Conservation (phyloP, 2,888 invertebrate genomes). For the Augiades crinisus region DNA sequence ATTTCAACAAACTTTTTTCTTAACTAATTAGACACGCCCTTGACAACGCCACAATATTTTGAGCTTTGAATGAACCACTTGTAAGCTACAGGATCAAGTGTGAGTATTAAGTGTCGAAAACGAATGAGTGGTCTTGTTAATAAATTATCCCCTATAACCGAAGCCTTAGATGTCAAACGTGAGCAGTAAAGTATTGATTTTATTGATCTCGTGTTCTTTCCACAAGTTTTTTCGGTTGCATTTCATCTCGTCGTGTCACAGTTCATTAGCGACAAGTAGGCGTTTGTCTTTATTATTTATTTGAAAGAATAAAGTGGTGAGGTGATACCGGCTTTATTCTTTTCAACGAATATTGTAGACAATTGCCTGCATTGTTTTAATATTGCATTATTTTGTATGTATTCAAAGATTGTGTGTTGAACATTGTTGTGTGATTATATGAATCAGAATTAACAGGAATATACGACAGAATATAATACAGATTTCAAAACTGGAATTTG, state of each 20-base stretch:
- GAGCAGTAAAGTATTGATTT: constrained; percentile 69
- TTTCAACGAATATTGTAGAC: no score
- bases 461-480: no score
- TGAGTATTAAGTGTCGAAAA: constrained; percentile 54
- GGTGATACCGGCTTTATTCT: no score
- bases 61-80: constrained; percentile 57
- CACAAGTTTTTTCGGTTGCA: constrained; percentile 42
- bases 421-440: no score
- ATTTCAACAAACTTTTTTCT: constrained; percentile 89
- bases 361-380: no score
- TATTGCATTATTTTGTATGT: no score
- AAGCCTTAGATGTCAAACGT: constrained; percentile 48
- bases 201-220: constrained; percentile 61
- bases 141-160: constrained; percentile 62
- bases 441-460: no score
- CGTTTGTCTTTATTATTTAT: constrained; percentile 1
- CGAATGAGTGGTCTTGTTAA: constrained; percentile 44
- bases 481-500: no score
- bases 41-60: constrained; percentile 28
- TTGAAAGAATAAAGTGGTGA: no score
- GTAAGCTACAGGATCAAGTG: constrained; percentile 49
- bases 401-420: no score
- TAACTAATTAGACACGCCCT: constrained; percentile 28
- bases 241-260: constrained; percentile 34
- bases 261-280: constrained; percentile 31